These are phyloP conservation scores for Caenorhabditis tropicalis DNA, from an alignment of 1,140 invertebrate genomes.

Conservation along the genomic window DNA sequence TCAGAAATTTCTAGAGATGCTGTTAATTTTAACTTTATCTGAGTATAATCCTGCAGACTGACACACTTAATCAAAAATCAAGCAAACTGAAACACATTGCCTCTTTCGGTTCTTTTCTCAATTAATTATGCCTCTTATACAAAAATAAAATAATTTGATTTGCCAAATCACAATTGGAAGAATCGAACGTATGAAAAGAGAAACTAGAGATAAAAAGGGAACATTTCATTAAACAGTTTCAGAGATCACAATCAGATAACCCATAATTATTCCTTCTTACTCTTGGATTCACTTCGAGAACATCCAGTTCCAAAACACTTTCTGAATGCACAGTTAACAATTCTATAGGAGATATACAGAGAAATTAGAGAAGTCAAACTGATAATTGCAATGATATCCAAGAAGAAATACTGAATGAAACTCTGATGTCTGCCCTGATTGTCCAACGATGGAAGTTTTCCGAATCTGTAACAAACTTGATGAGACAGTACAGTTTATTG, in stretches of 20 bases:
- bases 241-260: too few relatives aligned
- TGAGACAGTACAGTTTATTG: too few relatives aligned
- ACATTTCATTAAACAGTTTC: too few relatives aligned
- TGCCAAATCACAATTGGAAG: background rate
- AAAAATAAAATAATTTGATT: background rate
- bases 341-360: background rate
- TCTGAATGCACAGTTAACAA: background rate
- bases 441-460: background rate
- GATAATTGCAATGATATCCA: conserved; percentile 30
- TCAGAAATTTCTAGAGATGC: too few relatives aligned
- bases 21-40: too few relatives aligned
- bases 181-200: background rate
- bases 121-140: conserved; percentile 7
- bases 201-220: background rate
- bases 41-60: too few relatives aligned
- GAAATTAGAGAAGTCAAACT: background rate
- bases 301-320: background rate
- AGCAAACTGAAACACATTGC: background rate
- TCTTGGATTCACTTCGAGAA: background rate
- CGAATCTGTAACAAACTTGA: background rate
- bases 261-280: background rate
- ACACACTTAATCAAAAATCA: conserved; percentile 5
- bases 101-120: conserved; percentile 22
- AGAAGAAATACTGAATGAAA: background rate
- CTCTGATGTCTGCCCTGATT: background rate